phyloP scores from a whole-genome alignment of 1,140 invertebrate genomes.

The Orchesella cincta region DNA sequence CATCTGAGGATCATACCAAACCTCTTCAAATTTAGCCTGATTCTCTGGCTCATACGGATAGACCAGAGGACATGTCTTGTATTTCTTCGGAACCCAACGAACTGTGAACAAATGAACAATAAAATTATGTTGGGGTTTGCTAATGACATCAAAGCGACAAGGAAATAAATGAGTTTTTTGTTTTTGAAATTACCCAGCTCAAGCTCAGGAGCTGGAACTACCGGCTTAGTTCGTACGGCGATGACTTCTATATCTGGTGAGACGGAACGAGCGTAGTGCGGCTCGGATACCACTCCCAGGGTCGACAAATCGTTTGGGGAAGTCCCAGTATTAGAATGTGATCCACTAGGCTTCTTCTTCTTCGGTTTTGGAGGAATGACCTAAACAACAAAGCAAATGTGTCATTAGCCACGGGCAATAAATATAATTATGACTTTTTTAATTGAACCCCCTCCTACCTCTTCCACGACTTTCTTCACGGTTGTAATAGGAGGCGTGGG shows the following conservation, averaged over 20 bases:
- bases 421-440: background rate
- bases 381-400: background rate
- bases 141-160: no score
- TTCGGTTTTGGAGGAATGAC: background rate
- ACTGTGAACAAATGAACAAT: background rate
- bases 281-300: background rate
- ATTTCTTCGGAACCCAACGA: background rate
- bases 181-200: no score
- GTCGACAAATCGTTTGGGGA: slow-evolving; percentile 8
- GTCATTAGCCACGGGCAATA: background rate
- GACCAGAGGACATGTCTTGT: background rate
- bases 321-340: background rate
- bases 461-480: background rate
- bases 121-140: background rate
- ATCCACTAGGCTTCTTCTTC: slow-evolving; percentile 9
- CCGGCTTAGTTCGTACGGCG: background rate
- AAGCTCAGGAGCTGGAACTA: no score
- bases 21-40: slow-evolving; percentile 6
- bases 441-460: background rate
- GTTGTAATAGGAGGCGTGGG: background rate
- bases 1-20: background rate
- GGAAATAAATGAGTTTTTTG: no score
- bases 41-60: background rate
- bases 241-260: slow-evolving; percentile 14
- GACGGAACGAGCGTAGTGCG: background rate